phyloP scores from a whole-genome alignment of 2,113 vertebrate genomes.

The Vulpes vulpes region DNA sequence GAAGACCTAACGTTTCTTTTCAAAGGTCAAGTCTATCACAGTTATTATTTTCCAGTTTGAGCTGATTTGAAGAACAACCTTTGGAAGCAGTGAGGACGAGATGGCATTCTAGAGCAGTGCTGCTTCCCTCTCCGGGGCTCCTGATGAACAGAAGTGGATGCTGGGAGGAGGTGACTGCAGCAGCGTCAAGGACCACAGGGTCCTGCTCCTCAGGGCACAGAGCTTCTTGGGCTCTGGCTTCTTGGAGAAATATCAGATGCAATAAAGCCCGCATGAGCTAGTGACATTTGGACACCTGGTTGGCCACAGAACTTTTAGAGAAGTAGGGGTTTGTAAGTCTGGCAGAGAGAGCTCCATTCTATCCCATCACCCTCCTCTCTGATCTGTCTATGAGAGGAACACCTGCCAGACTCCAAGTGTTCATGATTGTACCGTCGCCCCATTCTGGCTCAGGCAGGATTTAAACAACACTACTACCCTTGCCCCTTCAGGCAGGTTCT shows the following conservation, averaged over 20 bases:
- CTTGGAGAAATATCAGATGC: not conserved
- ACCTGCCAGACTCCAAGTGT: not conserved
- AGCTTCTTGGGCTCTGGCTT: not conserved
- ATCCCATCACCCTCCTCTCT: not conserved
- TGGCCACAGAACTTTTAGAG: not conserved
- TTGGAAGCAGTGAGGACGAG: not conserved
- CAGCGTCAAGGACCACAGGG: not conserved
- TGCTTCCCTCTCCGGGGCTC: not conserved
- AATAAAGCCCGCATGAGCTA: not conserved
- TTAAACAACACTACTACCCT: not conserved
- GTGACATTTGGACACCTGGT: not conserved
- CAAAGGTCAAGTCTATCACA: slow-evolving; percentile 86
- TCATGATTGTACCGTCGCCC: not conserved
- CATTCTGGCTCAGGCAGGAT: not conserved
- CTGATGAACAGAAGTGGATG: not conserved
- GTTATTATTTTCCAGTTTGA: slow-evolving; percentile 84
- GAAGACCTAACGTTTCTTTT: slow-evolving; percentile 81
- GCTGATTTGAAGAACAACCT: slow-evolving; percentile 71
- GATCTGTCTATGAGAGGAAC: not conserved
- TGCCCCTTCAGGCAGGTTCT: not conserved
- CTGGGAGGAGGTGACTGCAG: not conserved
- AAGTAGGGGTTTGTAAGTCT: not conserved
- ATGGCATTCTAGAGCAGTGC: not conserved
- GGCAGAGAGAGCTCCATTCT: not conserved
- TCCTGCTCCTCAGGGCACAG: not conserved